Evolutionary conservation across 1,140 invertebrate genomes (phyloP).

Genomic region (Globodera ellingtonae): DNA sequence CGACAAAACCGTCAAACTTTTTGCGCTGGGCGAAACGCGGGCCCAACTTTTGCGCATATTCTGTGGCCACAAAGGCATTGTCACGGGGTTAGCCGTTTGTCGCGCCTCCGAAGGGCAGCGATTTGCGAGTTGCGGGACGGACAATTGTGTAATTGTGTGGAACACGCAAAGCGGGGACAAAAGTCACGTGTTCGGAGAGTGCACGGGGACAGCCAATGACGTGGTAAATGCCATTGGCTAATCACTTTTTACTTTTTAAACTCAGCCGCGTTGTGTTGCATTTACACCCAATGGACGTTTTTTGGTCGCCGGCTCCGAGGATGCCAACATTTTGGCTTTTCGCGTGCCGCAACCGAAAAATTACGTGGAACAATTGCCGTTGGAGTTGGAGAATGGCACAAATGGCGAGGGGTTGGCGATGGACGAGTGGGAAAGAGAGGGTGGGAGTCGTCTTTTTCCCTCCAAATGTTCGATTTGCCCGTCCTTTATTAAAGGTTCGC

Average conservation of each 20-base stretch:
- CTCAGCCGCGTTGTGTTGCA: neutral
- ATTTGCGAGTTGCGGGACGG: constrained; percentile 18
- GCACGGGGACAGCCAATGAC: neutral
- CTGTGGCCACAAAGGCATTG: constrained; percentile 18
- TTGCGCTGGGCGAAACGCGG: constrained; percentile 12
- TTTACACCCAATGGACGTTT: constrained; percentile 9
- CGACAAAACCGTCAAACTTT: constrained; percentile 24
- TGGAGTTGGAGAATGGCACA: neutral
- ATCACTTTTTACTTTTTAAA: neutral
- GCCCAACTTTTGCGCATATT: constrained; percentile 12
- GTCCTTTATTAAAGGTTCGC: too few species aligned
- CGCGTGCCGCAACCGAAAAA: neutral
- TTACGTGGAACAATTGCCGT: constrained; percentile 1
- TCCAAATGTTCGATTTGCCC: neutral
- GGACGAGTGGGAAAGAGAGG: neutral
- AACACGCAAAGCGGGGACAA: neutral
- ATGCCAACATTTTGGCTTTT: constrained; percentile 9
- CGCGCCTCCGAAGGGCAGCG: constrained; percentile 4
- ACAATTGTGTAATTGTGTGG: constrained; percentile 19
- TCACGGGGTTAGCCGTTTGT: neutral
- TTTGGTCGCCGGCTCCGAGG: constrained; percentile 20
- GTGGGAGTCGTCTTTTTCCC: neutral
- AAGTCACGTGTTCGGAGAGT: constrained; percentile 14
- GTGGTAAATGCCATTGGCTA: neutral
- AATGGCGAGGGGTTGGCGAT: neutral